These are phyloP conservation scores for Chelonoidis abingdonii DNA, from an alignment of 2,113 vertebrate species.

Conservation along the genomic window DNA sequence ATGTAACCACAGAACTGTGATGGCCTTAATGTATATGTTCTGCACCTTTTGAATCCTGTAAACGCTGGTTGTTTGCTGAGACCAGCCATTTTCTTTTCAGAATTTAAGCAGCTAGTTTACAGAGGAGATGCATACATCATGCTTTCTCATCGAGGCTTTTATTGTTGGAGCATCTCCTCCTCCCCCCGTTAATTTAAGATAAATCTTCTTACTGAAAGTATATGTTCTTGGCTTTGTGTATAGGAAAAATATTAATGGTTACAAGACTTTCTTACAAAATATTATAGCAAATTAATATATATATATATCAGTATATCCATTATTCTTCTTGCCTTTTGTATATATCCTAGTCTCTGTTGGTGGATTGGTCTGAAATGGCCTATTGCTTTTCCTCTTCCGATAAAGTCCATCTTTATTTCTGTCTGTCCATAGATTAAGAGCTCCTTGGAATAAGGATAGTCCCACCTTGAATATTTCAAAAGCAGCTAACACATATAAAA, in stretches of 20 bases:
- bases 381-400: not conserved
- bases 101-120: not conserved
- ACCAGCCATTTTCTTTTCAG: not conserved
- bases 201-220: not conserved
- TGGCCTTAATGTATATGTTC: not conserved
- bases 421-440: not conserved
- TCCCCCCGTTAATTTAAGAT: not conserved
- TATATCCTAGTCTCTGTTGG: fast-evolving
- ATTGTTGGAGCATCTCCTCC: not conserved
- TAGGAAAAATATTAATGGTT: not conserved
- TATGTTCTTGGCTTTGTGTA: not conserved
- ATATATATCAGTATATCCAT: not conserved
- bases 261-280: not conserved
- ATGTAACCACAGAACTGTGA: not conserved
- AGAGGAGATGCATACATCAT: not conserved
- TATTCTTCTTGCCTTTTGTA: not conserved
- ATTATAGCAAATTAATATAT: not conserved
- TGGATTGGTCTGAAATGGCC: not conserved
- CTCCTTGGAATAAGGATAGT: not conserved
- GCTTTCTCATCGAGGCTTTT: not conserved
- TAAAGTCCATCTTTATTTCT: not conserved
- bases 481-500: fast-evolving
- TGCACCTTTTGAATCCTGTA: not conserved
- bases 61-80: fast-evolving
- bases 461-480: not conserved